These are phyloP conservation scores for Carcharodon carcharias DNA, from an alignment of 2,797 vertebrate genomes.

Conservation along the genomic window DNA sequence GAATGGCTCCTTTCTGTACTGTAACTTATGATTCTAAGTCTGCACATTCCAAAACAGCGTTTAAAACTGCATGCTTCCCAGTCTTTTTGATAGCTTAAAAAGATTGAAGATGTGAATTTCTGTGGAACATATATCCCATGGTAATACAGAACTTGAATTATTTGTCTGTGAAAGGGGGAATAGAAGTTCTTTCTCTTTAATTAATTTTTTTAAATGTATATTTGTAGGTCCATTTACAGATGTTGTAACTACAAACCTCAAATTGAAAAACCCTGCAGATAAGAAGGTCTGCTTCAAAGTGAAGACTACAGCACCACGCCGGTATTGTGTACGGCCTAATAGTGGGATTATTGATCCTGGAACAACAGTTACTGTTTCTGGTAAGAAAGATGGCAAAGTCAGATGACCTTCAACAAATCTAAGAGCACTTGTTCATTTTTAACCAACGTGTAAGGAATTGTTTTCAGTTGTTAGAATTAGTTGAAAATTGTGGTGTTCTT, in stretches of 20 bases:
- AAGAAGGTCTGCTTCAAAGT: constrained; percentile 97
- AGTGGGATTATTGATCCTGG: constrained; percentile 88
- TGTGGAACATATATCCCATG: not conserved
- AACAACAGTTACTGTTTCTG: constrained; percentile 79
- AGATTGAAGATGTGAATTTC: not conserved
- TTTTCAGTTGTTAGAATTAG: not conserved
- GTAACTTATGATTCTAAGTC: not conserved
- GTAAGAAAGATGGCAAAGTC: constrained; percentile 52
- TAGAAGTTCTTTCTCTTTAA: not conserved
- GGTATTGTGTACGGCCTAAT: constrained; percentile 97
- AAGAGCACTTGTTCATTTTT: not conserved
- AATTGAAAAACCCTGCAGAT: constrained; percentile 91
- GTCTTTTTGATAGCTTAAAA: not conserved
- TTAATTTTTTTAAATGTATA: not conserved
- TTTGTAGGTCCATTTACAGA: constrained; percentile 93
- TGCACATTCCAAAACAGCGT: not conserved
- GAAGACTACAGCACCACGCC: constrained; percentile 93
- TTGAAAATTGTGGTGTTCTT: not conserved
- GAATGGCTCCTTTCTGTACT: not conserved
- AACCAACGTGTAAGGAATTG: not conserved
- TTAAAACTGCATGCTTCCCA: not conserved
- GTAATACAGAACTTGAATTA: not conserved
- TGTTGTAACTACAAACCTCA: constrained; percentile 95
- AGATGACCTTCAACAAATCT: not conserved
- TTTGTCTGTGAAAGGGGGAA: not conserved